Evolutionary conservation across 2,888 invertebrate genomes (phyloP).

Genomic region (Oscheius myriophilus): DNA sequence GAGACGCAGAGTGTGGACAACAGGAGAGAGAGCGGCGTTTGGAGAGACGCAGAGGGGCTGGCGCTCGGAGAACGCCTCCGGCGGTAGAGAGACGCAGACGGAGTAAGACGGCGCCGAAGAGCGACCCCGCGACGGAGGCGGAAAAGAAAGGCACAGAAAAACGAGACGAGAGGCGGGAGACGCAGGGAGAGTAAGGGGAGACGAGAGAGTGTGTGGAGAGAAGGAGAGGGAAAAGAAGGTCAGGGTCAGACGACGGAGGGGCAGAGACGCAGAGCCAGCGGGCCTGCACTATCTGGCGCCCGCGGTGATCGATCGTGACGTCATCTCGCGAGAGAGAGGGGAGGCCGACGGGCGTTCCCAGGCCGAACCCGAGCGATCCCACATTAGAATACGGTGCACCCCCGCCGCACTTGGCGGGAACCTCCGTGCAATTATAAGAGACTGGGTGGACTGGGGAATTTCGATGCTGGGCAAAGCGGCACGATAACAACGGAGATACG

Average conservation of each 20-base stretch:
- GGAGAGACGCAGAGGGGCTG: constrained; percentile 18
- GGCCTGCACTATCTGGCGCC: constrained; percentile 19
- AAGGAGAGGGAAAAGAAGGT: constrained; percentile 13
- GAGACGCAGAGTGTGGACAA: constrained; percentile 18
- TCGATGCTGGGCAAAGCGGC: no score
- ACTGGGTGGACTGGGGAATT: no score
- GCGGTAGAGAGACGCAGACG: not conserved
- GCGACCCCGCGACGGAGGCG: constrained; percentile 11
- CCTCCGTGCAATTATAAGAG: no score
- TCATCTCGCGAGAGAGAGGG: constrained; percentile 22
- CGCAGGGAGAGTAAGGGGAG: constrained; percentile 31
- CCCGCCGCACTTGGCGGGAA: no score
- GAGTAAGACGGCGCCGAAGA: constrained; percentile 3
- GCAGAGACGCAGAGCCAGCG: constrained; percentile 23
- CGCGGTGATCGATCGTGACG: constrained; percentile 29
- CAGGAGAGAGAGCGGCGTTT: not conserved
- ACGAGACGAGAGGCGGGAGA: constrained; percentile 25
- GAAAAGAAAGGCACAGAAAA: constrained; percentile 1
- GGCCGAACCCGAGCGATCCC: constrained; percentile 9
- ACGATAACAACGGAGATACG: no score
- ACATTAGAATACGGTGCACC: constrained; percentile 19
- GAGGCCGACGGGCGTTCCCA: constrained; percentile 15
- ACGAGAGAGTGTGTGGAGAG: constrained; percentile 37
- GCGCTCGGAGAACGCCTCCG: not conserved
- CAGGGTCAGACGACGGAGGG: constrained; percentile 21